Evolutionary conservation across 2,888 invertebrate genomes (phyloP).

Genomic region (Chromoteleia sp.): DNA sequence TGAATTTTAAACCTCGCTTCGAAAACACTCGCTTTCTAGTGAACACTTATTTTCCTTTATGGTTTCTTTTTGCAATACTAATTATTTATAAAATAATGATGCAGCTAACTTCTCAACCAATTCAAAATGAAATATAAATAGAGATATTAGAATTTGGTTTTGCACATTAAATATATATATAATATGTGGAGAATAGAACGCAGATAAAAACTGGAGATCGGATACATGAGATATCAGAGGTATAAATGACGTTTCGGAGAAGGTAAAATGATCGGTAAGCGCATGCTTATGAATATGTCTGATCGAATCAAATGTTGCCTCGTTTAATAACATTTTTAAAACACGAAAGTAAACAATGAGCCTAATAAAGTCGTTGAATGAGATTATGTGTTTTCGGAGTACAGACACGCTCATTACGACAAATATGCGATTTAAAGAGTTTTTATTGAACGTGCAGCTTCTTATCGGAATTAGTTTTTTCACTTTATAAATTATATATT

Average conservation of each 20-base stretch:
- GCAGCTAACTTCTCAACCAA: neutral
- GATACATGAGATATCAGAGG: slow-evolving; percentile 42
- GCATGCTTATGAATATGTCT: slow-evolving; percentile 77
- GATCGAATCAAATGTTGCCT: slow-evolving; percentile 77
- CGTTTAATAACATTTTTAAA: slow-evolving; percentile 78
- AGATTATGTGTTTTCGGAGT: slow-evolving; percentile 28
- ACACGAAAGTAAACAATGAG: slow-evolving; percentile 76
- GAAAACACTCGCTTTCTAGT: neutral
- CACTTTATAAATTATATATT: too few relatives aligned
- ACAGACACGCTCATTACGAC: slow-evolving; percentile 29
- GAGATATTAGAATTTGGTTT: slow-evolving; percentile 1
- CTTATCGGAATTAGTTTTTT: too few relatives aligned
- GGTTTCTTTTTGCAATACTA: neutral
- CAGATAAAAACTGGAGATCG: slow-evolving; percentile 34
- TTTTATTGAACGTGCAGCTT: too few relatives aligned
- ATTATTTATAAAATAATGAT: slow-evolving; percentile 13
- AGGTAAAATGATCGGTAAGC: slow-evolving; percentile 69
- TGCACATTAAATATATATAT: slow-evolving; percentile 20
- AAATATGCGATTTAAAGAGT: slow-evolving; percentile 11
- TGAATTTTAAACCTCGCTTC: slow-evolving; percentile 15
- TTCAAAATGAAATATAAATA: slow-evolving; percentile 9
- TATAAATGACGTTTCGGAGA: slow-evolving; percentile 46
- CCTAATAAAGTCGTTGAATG: slow-evolving; percentile 51
- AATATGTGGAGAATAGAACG: slow-evolving; percentile 47
- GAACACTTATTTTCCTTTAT: neutral